These are phyloP conservation scores for Kryphioiulus occultus DNA, from an alignment of 2,888 invertebrate genomes.

Conservation along the genomic window DNA sequence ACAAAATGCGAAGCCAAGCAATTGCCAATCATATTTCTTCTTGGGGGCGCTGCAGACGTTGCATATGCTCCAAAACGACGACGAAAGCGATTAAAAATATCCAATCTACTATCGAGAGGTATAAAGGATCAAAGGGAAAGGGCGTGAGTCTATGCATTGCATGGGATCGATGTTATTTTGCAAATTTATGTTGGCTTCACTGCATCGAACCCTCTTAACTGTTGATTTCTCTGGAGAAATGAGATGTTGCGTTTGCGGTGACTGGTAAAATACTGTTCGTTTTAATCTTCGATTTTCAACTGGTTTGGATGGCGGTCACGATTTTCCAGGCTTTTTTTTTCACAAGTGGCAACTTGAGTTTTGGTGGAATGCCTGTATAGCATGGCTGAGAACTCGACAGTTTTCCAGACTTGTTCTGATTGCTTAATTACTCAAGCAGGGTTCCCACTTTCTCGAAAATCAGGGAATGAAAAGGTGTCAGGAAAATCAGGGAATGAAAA, in stretches of 20 bases:
- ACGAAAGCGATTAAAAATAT: not conserved
- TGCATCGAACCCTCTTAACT: not conserved
- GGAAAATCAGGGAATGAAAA: no score
- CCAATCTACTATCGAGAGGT: not conserved
- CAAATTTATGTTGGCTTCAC: conserved; percentile 22
- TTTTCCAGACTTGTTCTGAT: no score
- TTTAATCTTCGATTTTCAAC: not conserved
- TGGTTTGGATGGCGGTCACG: conserved; percentile 3
- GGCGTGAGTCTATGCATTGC: not conserved
- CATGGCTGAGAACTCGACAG: no score
- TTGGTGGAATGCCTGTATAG: not conserved
- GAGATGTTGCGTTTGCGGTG: not conserved
- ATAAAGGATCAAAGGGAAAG: not conserved
- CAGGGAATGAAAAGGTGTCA: no score
- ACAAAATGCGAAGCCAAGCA: not conserved
- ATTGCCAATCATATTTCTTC: not conserved
- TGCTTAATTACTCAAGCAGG: no score
- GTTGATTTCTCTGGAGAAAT: conserved; percentile 15
- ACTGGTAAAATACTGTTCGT: not conserved
- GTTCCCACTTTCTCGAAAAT: no score
- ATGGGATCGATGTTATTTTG: not conserved
- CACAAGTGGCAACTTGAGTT: not conserved
- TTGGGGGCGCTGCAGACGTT: not conserved
- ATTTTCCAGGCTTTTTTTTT: not conserved
- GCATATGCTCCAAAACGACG: not conserved